Evolutionary conservation across 2,113 vertebrate species (phyloP).

Genomic region (Spizaetus ornatus): DNA sequence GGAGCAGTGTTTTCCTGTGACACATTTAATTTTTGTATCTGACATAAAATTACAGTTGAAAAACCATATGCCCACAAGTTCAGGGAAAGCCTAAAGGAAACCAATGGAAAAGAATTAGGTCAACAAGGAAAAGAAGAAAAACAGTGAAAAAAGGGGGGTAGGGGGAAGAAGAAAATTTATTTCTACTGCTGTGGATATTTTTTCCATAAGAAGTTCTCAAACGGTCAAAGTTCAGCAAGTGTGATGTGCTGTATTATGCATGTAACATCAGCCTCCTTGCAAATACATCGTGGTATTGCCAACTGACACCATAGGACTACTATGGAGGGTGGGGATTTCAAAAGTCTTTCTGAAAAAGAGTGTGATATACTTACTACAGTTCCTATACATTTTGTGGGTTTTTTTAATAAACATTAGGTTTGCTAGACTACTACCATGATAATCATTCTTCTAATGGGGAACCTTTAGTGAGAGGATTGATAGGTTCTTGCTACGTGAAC

Average conservation of each 20-base stretch:
- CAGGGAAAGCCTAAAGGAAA: constrained; percentile 9
- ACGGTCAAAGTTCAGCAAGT: neutral
- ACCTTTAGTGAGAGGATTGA: neutral
- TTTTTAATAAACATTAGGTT: neutral
- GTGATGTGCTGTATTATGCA: neutral
- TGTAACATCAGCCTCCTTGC: neutral
- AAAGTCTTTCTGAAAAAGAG: neutral
- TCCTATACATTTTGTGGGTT: neutral
- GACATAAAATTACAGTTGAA: neutral
- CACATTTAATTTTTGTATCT: neutral
- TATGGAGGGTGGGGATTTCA: neutral
- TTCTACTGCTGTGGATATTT: neutral
- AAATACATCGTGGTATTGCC: neutral
- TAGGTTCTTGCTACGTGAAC: neutral
- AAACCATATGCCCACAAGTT: neutral
- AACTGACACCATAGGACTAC: neutral
- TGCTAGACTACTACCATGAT: neutral
- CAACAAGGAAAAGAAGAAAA: neutral
- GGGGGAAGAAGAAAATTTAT: neutral
- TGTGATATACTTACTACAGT: neutral
- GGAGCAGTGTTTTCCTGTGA: neutral
- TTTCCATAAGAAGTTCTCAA: neutral
- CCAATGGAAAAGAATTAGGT: neutral
- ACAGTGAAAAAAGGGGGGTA: neutral
- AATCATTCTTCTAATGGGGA: neutral